These are phyloP conservation scores for Motacilla tschutschensis DNA, from an alignment of 2,113 vertebrate genomes.

Conservation along the genomic window DNA sequence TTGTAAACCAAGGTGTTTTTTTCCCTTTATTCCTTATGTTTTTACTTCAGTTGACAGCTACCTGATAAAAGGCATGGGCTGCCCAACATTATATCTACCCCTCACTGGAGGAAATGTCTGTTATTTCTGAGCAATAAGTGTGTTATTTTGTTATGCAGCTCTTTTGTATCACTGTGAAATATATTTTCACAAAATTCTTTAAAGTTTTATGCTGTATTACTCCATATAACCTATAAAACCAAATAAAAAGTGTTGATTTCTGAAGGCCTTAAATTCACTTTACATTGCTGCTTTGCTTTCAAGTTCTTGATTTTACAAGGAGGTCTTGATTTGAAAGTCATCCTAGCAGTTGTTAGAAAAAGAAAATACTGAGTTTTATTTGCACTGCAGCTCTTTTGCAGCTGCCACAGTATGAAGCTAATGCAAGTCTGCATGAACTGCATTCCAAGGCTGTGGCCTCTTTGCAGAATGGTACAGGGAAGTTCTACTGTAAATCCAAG, in stretches of 20 bases:
- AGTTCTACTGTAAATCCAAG: neutral
- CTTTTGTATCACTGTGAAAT: neutral
- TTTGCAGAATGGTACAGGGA: neutral
- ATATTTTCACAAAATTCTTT: neutral
- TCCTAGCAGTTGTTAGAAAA: neutral
- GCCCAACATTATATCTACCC: neutral
- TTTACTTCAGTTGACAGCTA: conserved; percentile 10
- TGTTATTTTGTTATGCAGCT: conserved; percentile 3
- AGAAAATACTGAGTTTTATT: conserved; percentile 2
- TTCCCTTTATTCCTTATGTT: neutral
- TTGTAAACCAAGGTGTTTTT: neutral
- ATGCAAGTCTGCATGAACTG: neutral
- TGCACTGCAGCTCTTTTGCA: neutral
- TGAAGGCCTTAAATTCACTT: neutral
- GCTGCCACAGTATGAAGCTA: neutral
- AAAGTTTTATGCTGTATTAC: neutral
- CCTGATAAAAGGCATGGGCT: neutral
- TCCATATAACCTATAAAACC: neutral
- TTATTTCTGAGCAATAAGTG: neutral
- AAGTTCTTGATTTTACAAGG: neutral
- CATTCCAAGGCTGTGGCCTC: neutral
- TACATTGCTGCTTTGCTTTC: neutral
- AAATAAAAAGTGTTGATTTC: neutral
- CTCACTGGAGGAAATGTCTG: neutral
- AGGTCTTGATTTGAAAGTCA: neutral